Evolutionary conservation across 2,888 invertebrate genomes (phyloP).

Genomic region (Macaria notata): DNA sequence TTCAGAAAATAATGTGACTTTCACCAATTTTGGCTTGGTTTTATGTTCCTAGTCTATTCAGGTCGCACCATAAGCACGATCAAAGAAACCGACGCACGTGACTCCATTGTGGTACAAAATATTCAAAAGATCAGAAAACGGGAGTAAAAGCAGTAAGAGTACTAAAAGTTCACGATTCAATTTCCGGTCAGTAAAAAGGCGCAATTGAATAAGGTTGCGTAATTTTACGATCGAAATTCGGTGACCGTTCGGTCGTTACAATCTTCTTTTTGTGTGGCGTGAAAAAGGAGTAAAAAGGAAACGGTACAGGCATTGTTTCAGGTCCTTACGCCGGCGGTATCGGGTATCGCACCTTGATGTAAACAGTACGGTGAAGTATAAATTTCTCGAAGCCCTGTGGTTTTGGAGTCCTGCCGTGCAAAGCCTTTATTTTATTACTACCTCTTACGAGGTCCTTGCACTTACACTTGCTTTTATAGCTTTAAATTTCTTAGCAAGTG

Average conservation of each 20-base stretch:
- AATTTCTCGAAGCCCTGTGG: conserved; percentile 48
- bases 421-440: conserved; percentile 65
- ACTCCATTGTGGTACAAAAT: conserved; percentile 21
- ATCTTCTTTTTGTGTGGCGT: conserved; percentile 17
- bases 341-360: conserved; percentile 45
- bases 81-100: conserved; percentile 24
- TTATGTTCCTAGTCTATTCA: conserved; percentile 14
- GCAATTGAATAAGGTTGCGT: conserved; percentile 19
- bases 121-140: conserved; percentile 15
- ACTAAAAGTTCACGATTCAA: conserved; percentile 22
- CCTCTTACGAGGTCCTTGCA: conserved; percentile 62
- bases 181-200: conserved; percentile 19
- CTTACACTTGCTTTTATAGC: conserved; percentile 43
- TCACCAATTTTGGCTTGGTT: conserved; percentile 25
- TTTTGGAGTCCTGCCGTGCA: conserved; percentile 57
- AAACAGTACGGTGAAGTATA: conserved; percentile 37
- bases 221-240: conserved; percentile 24
- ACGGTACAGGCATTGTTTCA: conserved; percentile 45
- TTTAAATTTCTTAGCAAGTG: conserved; percentile 12
- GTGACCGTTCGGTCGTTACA: conserved; percentile 17
- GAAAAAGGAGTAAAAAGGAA: conserved; percentile 36
- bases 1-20: conserved; percentile 24
- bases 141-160: conserved; percentile 1
- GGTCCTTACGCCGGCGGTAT: conserved; percentile 40
- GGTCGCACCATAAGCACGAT: conserved; percentile 10